Conservation (phyloP, 2,113 vertebrate species). For the Pampusana beccarii region DNA sequence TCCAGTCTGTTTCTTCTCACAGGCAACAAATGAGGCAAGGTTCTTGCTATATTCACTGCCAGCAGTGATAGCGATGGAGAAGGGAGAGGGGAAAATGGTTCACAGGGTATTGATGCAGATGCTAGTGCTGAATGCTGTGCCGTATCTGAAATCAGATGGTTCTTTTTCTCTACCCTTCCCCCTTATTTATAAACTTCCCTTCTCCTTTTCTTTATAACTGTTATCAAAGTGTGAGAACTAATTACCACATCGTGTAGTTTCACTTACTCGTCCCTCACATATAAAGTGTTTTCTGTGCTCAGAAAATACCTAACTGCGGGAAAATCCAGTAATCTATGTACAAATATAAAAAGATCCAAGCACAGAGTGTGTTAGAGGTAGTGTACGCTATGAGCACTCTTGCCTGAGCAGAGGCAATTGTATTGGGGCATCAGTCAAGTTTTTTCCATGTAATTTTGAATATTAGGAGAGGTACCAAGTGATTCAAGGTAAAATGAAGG, state of each 20-base stretch:
- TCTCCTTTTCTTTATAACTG: not conserved
- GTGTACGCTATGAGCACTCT: not conserved
- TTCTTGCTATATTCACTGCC: slow-evolving; percentile 53
- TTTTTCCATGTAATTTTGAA: not conserved
- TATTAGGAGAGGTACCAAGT: not conserved
- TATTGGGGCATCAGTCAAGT: not conserved
- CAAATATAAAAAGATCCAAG: not conserved
- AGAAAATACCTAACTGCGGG: not conserved
- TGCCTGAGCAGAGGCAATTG: not conserved
- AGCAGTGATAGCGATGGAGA: not conserved
- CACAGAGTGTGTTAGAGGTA: not conserved
- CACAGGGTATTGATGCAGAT: not conserved
- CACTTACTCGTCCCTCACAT: not conserved
- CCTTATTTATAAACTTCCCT: not conserved
- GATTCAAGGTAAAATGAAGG: not conserved
- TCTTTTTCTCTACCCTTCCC: not conserved
- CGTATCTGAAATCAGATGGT: not conserved
- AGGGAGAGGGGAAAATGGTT: not conserved
- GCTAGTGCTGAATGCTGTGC: not conserved
- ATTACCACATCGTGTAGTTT: not conserved
- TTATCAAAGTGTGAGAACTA: not conserved
- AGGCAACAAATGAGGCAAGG: slow-evolving; percentile 25
- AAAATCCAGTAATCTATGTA: not conserved
- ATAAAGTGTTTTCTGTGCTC: not conserved
- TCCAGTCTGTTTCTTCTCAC: slow-evolving; percentile 31